Evolutionary conservation across 2,797 vertebrate species (phyloP).

Genomic region (Carcharodon carcharias): DNA sequence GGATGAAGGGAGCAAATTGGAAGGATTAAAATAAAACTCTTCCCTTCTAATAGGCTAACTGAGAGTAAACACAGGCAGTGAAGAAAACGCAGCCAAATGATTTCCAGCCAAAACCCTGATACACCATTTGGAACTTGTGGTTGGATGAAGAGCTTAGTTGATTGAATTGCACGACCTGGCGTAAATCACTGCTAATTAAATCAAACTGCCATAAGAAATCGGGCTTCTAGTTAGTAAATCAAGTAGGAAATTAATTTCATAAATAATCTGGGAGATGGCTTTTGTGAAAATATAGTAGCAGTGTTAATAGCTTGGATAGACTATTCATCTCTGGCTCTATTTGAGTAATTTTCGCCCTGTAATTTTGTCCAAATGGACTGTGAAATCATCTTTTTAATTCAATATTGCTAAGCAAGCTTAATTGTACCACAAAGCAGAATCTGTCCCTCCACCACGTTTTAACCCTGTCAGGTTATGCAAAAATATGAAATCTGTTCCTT

Average conservation of each 20-base stretch:
- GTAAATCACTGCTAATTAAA: background rate
- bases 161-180: background rate
- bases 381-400: conserved; percentile 10
- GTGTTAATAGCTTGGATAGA: background rate
- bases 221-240: background rate
- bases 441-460: background rate
- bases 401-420: background rate
- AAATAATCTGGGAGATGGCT: background rate
- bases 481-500: background rate
- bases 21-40: background rate
- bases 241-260: background rate
- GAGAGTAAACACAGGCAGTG: background rate
- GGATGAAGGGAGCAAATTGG: background rate
- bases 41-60: background rate
- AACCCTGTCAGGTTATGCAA: background rate
- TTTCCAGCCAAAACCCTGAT: background rate
- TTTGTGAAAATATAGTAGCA: background rate
- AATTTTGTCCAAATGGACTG: background rate
- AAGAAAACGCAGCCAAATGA: background rate
- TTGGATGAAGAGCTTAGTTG: background rate
- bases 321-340: background rate
- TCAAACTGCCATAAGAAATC: background rate
- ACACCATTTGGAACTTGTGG: background rate
- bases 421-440: background rate
- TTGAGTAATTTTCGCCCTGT: background rate